Base-by-base conservation (phyloP, 2,888 invertebrate species). In the Pharmacophagus antenor region DNA sequence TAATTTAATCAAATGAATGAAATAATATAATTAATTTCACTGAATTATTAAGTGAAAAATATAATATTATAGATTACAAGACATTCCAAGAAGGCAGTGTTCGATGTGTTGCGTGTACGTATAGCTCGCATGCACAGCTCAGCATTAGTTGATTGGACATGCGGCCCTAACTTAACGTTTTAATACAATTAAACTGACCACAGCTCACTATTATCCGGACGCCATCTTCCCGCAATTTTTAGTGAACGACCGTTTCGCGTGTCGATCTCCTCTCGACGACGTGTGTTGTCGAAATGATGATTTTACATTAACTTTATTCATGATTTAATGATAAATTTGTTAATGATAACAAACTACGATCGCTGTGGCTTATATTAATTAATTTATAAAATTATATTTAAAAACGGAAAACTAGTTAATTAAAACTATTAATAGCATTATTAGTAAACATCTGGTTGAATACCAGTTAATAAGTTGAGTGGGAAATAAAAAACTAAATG, bases 141-240 rank as follows among this genome's bases (percentile, higher is more conserved):
- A 70, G 72, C 89, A 89, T 89, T 89, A 89, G 88, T 78, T 88
- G 88, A 89, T 89, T 89, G 86, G 77, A 67, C 73, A 70, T 80
- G 80, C 83, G n/a, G 78, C 84, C 81, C 79, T 77, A 71, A 79
- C 84, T 81, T 84, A 84, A 83, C 87, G 85, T 87, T 89, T 89
- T 89, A 89, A 89, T 89, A 86, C 88, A 88, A 88, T 89, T 89
- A 89, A 87, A 87, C 86, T 78, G 82, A 87, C 84, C 79, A 74
- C 79, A 77, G 72, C 70, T 79, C 73, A 75, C 80, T 81, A 83
- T 84, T 87, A 87, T 82, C 80, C 76, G 74, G 77, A 74, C 80
- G 85, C 82, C 84, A 84, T 84, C 86, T 84, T 84, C 82, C 80
- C 79, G 81, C 79, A 76, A 80, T 79, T 83, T 84, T 85, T 80